Conservation (phyloP, 2,113 vertebrate species). For the Antennarius striatus region DNA sequence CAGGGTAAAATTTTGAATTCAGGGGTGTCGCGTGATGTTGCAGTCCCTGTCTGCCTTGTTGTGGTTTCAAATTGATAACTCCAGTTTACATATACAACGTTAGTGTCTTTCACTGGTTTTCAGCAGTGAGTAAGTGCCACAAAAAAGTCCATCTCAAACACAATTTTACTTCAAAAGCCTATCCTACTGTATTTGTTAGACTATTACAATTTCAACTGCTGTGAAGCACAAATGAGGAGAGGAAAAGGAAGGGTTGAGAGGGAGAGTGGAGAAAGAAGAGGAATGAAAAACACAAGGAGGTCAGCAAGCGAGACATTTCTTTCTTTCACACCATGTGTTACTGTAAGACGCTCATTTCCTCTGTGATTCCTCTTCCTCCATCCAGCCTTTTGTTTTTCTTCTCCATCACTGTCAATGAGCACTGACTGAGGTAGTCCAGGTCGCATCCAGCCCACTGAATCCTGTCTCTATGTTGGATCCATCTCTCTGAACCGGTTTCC, state of each 20-base stretch:
- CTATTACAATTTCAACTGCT: conserved; percentile 71
- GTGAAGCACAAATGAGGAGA: conserved; percentile 36
- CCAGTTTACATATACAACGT: conserved; percentile 24
- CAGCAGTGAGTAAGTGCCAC: conserved; percentile 11
- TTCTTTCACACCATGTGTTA: conserved; percentile 75
- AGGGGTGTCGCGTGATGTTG: too few relatives aligned
- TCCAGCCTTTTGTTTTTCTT: conserved; percentile 66
- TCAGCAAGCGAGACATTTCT: conserved; percentile 67
- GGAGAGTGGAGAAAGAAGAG: conserved; percentile 30
- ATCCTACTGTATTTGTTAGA: conserved; percentile 46
- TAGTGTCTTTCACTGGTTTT: conserved; percentile 37
- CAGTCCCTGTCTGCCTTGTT: neutral
- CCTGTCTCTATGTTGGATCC: conserved; percentile 56
- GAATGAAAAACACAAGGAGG: conserved; percentile 71
- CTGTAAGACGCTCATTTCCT: conserved; percentile 75
- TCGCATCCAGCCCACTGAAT: conserved; percentile 61
- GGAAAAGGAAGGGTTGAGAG: conserved; percentile 42
- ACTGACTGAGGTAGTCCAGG: conserved; percentile 52
- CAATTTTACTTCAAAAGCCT: conserved; percentile 55
- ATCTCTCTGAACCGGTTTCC: conserved; percentile 56
- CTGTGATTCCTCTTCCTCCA: conserved; percentile 53
- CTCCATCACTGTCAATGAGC: conserved; percentile 61
- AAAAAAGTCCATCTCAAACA: conserved; percentile 37
- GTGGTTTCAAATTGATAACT: conserved; percentile 36
- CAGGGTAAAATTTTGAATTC: too few relatives aligned